A percentile compares a stretch with the other conserved stretches of the same genome.
Conservation (phyloP, 1,140 invertebrate genomes). For the Bombus sylvicola region DNA sequence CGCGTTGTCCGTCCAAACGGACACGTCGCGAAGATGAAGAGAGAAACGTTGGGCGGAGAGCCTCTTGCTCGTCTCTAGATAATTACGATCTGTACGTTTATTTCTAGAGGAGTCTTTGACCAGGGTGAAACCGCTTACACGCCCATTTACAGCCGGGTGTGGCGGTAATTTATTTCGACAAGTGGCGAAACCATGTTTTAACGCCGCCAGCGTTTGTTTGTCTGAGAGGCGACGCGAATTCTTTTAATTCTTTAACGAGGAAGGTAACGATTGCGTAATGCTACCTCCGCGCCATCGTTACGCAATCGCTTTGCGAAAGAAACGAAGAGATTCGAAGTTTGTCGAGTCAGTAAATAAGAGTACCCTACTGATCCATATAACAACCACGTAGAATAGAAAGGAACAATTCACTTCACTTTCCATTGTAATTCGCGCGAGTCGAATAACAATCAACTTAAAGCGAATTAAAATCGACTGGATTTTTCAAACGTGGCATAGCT, state of each 20-base stretch:
- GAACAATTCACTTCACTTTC: background rate
- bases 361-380: background rate
- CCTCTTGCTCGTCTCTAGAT: constrained; percentile 44
- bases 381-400: no score
- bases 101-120: constrained; percentile 35
- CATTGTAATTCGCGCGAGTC: no score
- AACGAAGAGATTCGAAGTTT: background rate
- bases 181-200: constrained; percentile 18
- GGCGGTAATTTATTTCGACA: constrained; percentile 43
- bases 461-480: no score
- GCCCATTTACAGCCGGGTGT: constrained; percentile 39
- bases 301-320: background rate
- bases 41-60: constrained; percentile 27
- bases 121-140: constrained; percentile 40
- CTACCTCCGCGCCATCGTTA: background rate
- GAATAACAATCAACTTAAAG: no score
- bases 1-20: constrained; percentile 21
- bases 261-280: background rate
- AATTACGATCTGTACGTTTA: constrained; percentile 56
- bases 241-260: background rate
- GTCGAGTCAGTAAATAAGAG: background rate
- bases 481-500: no score
- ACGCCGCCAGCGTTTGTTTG: background rate
- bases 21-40: constrained; percentile 13
- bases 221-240: background rate